phyloP scores from a whole-genome alignment of 2,113 vertebrate genomes.

The Centropristis striata region DNA sequence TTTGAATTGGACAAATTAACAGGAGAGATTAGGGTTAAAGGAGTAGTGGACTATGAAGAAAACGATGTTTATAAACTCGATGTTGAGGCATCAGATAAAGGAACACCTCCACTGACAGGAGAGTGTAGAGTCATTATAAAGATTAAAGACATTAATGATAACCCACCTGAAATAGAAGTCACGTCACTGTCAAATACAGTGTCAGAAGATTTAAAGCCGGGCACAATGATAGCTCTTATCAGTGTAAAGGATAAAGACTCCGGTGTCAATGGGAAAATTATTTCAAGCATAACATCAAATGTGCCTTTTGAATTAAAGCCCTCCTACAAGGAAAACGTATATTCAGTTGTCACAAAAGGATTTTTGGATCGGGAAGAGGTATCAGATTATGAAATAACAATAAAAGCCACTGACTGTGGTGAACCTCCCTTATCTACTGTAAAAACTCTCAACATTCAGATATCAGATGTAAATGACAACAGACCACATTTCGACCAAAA shows the following conservation, averaged over 20 bases:
- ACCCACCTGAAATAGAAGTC: slow-evolving; percentile 50
- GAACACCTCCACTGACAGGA: slow-evolving; percentile 9
- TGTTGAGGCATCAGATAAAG: slow-evolving; percentile 63
- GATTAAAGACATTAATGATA: slow-evolving; percentile 40
- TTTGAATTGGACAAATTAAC: slow-evolving; percentile 63
- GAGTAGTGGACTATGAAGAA: slow-evolving; percentile 53
- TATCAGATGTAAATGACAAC: slow-evolving; percentile 84
- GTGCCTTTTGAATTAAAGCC: slow-evolving; percentile 64
- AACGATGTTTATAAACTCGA: slow-evolving; percentile 49
- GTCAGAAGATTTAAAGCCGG: slow-evolving; percentile 44
- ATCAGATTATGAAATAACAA: slow-evolving; percentile 82
- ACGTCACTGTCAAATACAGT: slow-evolving; percentile 59
- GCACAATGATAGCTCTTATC: slow-evolving; percentile 58
- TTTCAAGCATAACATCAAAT: slow-evolving; percentile 66
- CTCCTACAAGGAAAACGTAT: slow-evolving; percentile 61
- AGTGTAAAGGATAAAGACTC: slow-evolving; percentile 61
- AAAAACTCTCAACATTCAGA: slow-evolving; percentile 67
- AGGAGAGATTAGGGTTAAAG: slow-evolving; percentile 54
- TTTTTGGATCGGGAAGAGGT: slow-evolving; percentile 65
- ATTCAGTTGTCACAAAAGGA: slow-evolving; percentile 57
- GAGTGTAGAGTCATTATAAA: slow-evolving; percentile 44
- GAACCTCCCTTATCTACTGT: slow-evolving; percentile 66
- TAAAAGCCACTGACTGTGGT: slow-evolving; percentile 79
- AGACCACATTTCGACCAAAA: slow-evolving; percentile 63
- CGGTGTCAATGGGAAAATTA: slow-evolving; percentile 53